Evolutionary conservation across 2,888 invertebrate genomes (phyloP), one percentile per base, ranked within the genome.

Genomic region (Trichopoda pennipes): DNA sequence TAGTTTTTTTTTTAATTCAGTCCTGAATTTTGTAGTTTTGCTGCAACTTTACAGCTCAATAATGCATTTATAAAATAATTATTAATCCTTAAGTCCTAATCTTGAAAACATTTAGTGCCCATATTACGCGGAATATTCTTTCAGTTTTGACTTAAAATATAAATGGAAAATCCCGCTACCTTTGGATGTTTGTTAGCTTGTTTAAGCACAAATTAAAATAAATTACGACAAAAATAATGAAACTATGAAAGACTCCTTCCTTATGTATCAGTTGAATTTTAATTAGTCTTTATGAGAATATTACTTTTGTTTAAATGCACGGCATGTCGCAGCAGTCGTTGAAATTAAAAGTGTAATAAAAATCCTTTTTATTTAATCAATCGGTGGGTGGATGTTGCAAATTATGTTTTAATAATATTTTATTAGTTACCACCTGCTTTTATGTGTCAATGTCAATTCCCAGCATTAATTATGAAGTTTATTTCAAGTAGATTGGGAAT

Each of bases 391-490:
- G 12, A 7, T 55, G 38, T 7, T 38, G 44, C 19, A 38, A 47
- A 42, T 73, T 73, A 73, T 60, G 60, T 7, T 72, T 73, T 38
- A 17, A 19, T 23, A 61, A 47, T 66, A 49, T 69, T 77, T 38
- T 32, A 51, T 42, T 69, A 63, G 58, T 38, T 56, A 32, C 73
- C 81, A 81, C 74, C 81, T 78, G 78, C 78, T 70, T 74, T 74
- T 58, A 66, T 51, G 77, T 78, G 81, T 81, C 81, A 81, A 63
- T 81, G 77, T 81, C 81, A 81, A 81, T 81, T 81, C 64, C 68
- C 74, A 70, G 69, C 78, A 81, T 81, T 81, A 81, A 82, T 79
- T 79, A 80, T 55, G 70, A 64, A 32, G 32, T 28, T 16, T 58
- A n/a, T n/a, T n/a, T 51, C 70, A 64, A 51, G 64, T 64, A 42